These are phyloP conservation scores for Anguilla marmorata DNA, from an alignment of 2,797 vertebrate species.

Conservation along the genomic window DNA sequence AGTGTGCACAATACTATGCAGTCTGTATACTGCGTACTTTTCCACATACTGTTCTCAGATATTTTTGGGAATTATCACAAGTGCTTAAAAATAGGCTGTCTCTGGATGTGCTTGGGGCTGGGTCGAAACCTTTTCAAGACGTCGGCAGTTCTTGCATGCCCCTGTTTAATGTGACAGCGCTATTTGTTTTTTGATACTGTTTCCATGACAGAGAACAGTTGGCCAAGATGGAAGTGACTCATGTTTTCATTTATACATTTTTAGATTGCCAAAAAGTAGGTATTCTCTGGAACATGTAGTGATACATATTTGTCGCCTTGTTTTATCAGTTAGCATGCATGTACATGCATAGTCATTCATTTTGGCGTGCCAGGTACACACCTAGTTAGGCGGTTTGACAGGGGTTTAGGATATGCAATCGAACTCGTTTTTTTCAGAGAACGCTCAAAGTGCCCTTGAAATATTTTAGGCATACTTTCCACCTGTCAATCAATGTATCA, in stretches of 20 bases:
- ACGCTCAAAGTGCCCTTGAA: neutral
- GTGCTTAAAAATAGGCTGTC: neutral
- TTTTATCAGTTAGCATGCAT: neutral
- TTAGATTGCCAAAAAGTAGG: neutral
- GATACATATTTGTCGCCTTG: neutral
- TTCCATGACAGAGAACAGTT: neutral
- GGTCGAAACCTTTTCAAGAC: neutral
- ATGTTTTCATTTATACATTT: neutral
- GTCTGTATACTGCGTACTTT: neutral
- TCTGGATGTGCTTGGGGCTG: neutral
- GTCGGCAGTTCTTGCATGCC: neutral
- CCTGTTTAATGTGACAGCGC: neutral
- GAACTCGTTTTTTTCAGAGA: neutral
- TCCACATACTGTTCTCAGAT: neutral
- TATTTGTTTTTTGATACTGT: slow-evolving; percentile 15
- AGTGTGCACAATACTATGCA: neutral
- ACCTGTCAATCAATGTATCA: slow-evolving; percentile 36
- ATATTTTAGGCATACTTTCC: slow-evolving; percentile 35
- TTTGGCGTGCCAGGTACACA: neutral
- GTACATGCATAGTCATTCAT: neutral
- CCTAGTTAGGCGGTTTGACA: neutral
- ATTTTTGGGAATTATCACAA: neutral
- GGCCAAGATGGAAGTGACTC: neutral
- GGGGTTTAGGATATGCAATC: neutral
- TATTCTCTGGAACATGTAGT: neutral